These are phyloP conservation scores for Eira barbara DNA, from an alignment of 2,113 vertebrate species.

Conservation along the genomic window DNA sequence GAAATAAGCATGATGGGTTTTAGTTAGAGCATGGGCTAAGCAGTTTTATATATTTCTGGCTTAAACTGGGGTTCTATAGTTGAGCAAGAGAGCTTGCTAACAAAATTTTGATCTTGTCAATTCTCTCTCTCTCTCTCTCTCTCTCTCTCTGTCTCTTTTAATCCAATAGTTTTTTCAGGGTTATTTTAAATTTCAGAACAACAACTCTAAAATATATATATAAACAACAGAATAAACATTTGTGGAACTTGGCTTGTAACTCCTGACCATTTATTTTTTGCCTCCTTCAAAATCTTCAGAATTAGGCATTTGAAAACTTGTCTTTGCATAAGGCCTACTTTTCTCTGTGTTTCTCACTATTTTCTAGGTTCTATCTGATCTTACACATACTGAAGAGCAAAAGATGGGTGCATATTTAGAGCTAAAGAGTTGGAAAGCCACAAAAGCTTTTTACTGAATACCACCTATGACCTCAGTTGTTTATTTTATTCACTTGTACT, in stretches of 20 bases:
- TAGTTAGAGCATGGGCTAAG: background rate
- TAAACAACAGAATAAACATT: background rate
- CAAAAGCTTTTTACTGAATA: background rate
- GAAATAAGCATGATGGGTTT: background rate
- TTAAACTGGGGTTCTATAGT: background rate
- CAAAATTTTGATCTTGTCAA: background rate
- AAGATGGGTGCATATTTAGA: background rate
- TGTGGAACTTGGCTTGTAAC: background rate
- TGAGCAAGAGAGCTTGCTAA: background rate
- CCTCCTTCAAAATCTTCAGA: background rate
- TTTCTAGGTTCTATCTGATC: background rate
- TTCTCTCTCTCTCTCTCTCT: background rate
- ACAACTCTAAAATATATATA: background rate
- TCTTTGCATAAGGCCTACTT: background rate
- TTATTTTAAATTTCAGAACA: background rate
- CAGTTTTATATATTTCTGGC: background rate
- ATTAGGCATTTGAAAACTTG: conserved; percentile 29
- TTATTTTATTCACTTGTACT: background rate
- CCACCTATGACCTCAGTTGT: background rate
- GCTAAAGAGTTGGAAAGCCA: background rate
- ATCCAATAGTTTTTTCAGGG: background rate
- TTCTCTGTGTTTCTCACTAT: background rate
- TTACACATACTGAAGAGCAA: background rate
- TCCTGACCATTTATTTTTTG: background rate
- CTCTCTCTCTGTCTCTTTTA: background rate